These are phyloP conservation scores for Cladorhizidae sp. DNA, from an alignment of 37 sponge, comb jelly and placozoan genomes.

Conservation along the genomic window DNA sequence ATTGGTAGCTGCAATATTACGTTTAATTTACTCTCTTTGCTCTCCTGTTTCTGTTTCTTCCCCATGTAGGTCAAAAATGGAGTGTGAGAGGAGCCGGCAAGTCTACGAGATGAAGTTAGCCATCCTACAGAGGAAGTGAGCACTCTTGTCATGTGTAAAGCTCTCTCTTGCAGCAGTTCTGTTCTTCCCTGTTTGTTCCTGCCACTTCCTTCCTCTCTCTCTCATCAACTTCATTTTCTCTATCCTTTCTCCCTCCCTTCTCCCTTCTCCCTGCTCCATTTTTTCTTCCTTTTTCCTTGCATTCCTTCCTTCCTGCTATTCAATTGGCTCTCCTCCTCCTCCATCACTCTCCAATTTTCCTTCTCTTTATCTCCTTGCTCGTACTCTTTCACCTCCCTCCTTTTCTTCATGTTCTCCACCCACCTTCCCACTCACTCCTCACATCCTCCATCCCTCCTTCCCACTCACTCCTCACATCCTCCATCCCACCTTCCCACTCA, in stretches of 20 bases:
- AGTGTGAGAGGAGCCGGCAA: slow-evolving; percentile 52
- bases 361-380: too few species aligned
- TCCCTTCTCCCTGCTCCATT: too few species aligned
- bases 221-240: background rate
- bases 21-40: background rate
- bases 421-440: background rate
- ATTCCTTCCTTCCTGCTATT: too few species aligned
- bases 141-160: background rate
- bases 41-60: background rate
- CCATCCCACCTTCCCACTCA: too few species aligned
- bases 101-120: slow-evolving; percentile 68
- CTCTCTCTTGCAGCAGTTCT: background rate
- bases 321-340: too few species aligned
- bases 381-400: too few species aligned
- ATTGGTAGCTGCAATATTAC: too few species aligned
- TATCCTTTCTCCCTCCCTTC: background rate
- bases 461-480: too few species aligned
- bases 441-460: background rate
- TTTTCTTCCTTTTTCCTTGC: too few species aligned
- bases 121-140: slow-evolving; percentile 80
- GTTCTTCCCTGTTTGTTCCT: background rate
- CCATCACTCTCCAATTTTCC: too few species aligned
- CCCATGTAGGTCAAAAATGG: slow-evolving; percentile 32
- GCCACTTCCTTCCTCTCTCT: too few species aligned
- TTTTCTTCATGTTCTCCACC: background rate